Base-by-base conservation (phyloP, 1,140 invertebrate species). In the Mizuhopecten yessoensis region DNA sequence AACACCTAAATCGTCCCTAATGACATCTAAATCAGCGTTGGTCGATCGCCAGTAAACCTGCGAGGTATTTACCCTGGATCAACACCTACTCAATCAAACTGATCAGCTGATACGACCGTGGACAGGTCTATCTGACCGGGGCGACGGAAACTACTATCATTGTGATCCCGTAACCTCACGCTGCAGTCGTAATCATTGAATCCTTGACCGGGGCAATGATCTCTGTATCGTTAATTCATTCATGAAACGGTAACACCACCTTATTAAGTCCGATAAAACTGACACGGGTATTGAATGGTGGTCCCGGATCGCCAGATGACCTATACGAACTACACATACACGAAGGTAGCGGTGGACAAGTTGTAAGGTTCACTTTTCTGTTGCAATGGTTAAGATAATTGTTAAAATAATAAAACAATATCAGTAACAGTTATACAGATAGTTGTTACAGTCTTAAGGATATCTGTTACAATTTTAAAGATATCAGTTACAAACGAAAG, bases 191-290 rank as follows among this genome's bases (percentile, higher is more conserved):
- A 75, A 75, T 75, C 57, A 75, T 13, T 75, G 57, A 75, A 75
- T 75, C 57, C 57, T 75, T 75, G 57, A 75, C 57, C 57, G 57
- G 57, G 57, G n/a, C 57, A 75, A 75, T 75, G n/a, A 29, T 75
- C 57, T 75, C 23, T 75, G 57, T 29, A 29, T 75, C 57, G 29
- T 29, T 5, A 75, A 17, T 75, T 29, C 57, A 75, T 75, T 75
- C 57, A 75, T 75, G 29, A 75, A 17, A 0, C 29, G n/a, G n/a
- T 75, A 9, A 75, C 5, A 75, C 23, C n/a, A 75, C 57, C 0
- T 17, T 75, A 75, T 39, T 39, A 75, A 9, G 57, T 29, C 2
- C 7, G n/a, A 75, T 75, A 29, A 75, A 57, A 20, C 15, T 29
- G 5, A 75, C 57, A n/a, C 15, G 2, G n/a, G 23, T 75, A 23